Conservation (phyloP, 92 coral and sea anemone species). For the Phenganax subtilis region DNA sequence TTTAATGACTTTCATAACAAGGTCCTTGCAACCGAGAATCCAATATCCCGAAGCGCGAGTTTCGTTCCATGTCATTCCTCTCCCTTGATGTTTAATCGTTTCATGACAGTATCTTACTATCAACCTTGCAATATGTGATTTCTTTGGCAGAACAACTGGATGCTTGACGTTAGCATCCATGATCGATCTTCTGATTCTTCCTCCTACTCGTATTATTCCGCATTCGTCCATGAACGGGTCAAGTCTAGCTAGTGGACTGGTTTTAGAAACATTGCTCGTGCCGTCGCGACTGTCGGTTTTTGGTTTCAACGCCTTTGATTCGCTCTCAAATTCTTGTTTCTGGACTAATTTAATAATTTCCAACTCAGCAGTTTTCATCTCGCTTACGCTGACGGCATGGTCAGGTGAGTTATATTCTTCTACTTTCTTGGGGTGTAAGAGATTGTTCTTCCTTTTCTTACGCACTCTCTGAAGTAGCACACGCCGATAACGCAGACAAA, state of each 20-base stretch:
- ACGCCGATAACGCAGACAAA: neutral
- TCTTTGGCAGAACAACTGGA: constrained; percentile 17
- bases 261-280: too few species aligned
- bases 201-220: constrained; percentile 25
- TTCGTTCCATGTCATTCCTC: constrained; percentile 11
- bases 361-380: too few species aligned
- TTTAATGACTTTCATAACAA: neutral
- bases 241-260: neutral
- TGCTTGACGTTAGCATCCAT: constrained; percentile 6
- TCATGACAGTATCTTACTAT: constrained; percentile 10
- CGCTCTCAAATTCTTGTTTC: neutral
- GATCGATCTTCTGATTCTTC: constrained; percentile 33
- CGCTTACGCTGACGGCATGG: too few species aligned
- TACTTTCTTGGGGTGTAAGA: too few species aligned
- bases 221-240: constrained; percentile 11
- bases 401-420: too few species aligned
- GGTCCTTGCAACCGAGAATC: neutral
- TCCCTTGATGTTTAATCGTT: constrained; percentile 8
- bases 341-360: too few species aligned
- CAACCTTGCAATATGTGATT: neutral
- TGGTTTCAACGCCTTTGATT: neutral
- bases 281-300: too few species aligned
- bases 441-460: too few species aligned
- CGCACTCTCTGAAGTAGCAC: too few species aligned
- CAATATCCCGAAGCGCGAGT: constrained; percentile 16